Percentiles rank a stretch among this genome's conserved stretches.
Conservation (phyloP, 2,797 vertebrate genomes). For the Mallotus villosus region DNA sequence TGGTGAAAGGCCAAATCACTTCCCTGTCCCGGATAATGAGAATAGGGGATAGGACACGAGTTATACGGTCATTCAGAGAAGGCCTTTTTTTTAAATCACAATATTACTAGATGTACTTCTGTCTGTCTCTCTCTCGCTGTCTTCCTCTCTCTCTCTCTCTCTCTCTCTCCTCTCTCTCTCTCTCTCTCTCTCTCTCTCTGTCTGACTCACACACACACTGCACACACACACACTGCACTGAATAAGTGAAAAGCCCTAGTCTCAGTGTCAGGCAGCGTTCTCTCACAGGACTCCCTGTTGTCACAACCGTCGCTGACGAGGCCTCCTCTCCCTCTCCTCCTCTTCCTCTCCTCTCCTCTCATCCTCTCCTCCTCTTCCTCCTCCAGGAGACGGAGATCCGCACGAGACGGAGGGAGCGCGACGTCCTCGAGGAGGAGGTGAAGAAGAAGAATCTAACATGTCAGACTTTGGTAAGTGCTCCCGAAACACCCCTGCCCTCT, state of each 20-base stretch:
- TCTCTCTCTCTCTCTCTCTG: not conserved
- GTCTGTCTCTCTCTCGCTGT: too few relatives aligned
- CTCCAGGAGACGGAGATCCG: slow-evolving; percentile 78
- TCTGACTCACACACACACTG: not conserved
- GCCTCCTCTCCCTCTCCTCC: slow-evolving; percentile 47
- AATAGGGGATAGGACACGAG: not conserved
- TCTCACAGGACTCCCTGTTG: slow-evolving; percentile 8
- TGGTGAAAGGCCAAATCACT: not conserved
- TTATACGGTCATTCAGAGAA: not conserved
- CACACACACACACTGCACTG: not conserved
- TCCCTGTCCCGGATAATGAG: not conserved
- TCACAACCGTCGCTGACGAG: slow-evolving; percentile 44
- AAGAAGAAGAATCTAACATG: slow-evolving; percentile 83
- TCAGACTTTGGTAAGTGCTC: slow-evolving; percentile 83
- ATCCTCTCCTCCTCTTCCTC: slow-evolving; percentile 1
- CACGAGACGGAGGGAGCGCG: slow-evolving; percentile 76
- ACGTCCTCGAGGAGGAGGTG: slow-evolving; percentile 75
- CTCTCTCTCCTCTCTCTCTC: not conserved
- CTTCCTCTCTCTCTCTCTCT: too few relatives aligned
- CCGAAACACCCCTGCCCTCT: slow-evolving; percentile 54
- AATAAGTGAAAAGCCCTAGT: not conserved
- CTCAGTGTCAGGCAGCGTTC: slow-evolving; percentile 3
- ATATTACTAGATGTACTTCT: too few relatives aligned
- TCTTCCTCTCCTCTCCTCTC: slow-evolving; percentile 37
- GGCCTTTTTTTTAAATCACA: not conserved